Base-by-base conservation (phyloP, 2,113 vertebrate genomes). In the Tautogolabrus adspersus region DNA sequence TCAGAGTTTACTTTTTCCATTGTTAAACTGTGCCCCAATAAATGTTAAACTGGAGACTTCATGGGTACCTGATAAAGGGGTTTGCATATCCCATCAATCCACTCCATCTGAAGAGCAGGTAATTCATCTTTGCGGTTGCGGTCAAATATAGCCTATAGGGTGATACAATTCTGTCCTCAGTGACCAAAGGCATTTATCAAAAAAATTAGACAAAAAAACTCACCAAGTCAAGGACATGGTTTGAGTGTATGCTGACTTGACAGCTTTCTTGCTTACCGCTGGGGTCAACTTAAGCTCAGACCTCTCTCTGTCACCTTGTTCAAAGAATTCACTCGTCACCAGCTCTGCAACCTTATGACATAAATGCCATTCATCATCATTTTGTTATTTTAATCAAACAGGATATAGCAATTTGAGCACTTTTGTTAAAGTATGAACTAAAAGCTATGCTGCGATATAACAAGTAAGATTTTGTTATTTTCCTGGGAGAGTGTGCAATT, bases 241-340 rank as follows among this genome's bases (percentile, higher is more conserved):
- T 38, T 55, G n/a, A 62, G 3, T 19, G 51, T 19, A 42, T 37
- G 44, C 16, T 46, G 49, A 49, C 15, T 18, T 49, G 49, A 52
- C 0, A 52, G 49, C 49, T 47, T 49, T 16, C 15, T n/a, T 13
- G 49, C 96, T 96, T 94, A 99, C 97, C 12, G 97, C 96, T 87
- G 97, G 98, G 3, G 94, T 99, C 89, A 99, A 89, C 90, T 99
- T 99, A 38, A 99, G 96, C 88, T 99, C 97, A 19, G 96, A 94
- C 88, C 97, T 93, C 86, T 99, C 97, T 88, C 98, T 96, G 94
- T 99, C 98, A 77, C 98, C 97, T 94, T 99, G 97, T 87, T 99
- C 97, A 82, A 99, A 99, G 94, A 99, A 99, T 87, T 99, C 98
- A 57, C 96, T 99, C 22, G 98, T 99, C 87, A 99, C 98, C 94